These are phyloP conservation scores for Gephyroberyx darwinii DNA, from an alignment of 2,797 vertebrate species.

Conservation along the genomic window DNA sequence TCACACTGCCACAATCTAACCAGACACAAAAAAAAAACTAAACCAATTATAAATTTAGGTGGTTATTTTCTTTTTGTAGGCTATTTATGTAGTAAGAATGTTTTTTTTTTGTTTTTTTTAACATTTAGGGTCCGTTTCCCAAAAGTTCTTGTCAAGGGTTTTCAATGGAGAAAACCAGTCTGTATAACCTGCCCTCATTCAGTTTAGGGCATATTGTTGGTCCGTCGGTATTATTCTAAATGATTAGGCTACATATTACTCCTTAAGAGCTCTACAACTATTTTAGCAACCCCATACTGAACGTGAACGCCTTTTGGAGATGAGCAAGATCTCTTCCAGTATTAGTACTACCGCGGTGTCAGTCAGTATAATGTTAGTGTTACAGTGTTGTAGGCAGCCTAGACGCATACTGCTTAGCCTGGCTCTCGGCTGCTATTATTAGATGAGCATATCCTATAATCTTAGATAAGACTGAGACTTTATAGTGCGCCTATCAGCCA, in stretches of 20 bases:
- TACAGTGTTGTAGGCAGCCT: background rate
- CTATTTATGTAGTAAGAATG: too few species aligned
- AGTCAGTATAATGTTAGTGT: background rate
- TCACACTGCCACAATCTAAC: background rate
- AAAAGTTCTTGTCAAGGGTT: background rate
- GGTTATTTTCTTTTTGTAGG: background rate
- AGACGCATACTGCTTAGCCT: slow-evolving; percentile 44
- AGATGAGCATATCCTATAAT: slow-evolving; percentile 69
- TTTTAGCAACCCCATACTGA: too few species aligned
- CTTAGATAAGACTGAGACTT: slow-evolving; percentile 57
- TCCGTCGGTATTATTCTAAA: background rate
- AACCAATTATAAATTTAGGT: too few species aligned
- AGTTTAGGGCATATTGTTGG: background rate
- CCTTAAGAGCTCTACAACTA: background rate
- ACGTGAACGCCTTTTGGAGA: background rate
- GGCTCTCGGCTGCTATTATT: slow-evolving; percentile 62
- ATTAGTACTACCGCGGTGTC: slow-evolving; percentile 2
- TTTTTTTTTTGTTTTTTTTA: too few species aligned
- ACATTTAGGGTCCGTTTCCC: background rate
- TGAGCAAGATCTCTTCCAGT: background rate
- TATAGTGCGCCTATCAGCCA: slow-evolving; percentile 25
- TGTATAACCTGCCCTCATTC: background rate
- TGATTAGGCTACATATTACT: background rate
- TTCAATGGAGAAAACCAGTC: background rate
- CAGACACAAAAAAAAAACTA: slow-evolving; percentile 3